A percentile compares a stretch with the other conserved stretches of the same genome.
These are phyloP conservation scores for Upupa epops DNA, from an alignment of 2,113 vertebrate genomes.

Conservation along the genomic window DNA sequence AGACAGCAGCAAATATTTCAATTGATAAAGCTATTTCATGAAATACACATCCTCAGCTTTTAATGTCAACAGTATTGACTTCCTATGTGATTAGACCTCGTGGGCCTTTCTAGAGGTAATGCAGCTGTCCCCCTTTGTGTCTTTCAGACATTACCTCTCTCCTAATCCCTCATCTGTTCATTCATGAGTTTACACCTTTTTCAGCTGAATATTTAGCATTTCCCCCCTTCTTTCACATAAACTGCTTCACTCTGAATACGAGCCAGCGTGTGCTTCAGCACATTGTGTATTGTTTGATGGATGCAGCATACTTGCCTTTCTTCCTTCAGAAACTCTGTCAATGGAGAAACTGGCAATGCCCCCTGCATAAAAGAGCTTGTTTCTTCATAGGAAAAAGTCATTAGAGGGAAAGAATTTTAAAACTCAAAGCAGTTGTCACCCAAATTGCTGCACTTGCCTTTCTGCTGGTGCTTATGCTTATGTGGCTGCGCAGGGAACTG, in stretches of 20 bases:
- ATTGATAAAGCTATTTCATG: not conserved
- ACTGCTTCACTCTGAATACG: not conserved
- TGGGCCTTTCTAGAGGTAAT: not conserved
- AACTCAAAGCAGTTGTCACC: slow-evolving; percentile 11
- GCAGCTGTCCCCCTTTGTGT: not conserved
- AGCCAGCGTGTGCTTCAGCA: not conserved
- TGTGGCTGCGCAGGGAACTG: slow-evolving; percentile 19
- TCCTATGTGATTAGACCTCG: not conserved
- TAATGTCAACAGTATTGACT: not conserved
- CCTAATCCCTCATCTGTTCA: not conserved
- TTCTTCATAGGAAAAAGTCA: slow-evolving; percentile 22
- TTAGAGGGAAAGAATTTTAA: slow-evolving; percentile 19
- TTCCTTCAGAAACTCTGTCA: not conserved
- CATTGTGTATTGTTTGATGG: not conserved
- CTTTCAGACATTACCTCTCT: not conserved
- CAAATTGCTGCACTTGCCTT: slow-evolving; percentile 20
- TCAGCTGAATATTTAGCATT: not conserved
- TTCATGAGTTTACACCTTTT: not conserved
- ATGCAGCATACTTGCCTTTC: not conserved
- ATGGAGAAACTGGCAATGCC: slow-evolving; percentile 7
- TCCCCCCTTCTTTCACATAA: not conserved
- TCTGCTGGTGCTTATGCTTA: slow-evolving; percentile 35
- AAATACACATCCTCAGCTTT: not conserved
- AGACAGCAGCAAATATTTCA: not conserved
- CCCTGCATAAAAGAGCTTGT: not conserved